Percentiles rank a stretch among this genome's conserved stretches.
These are phyloP conservation scores for Cherax quadricarinatus DNA, from an alignment of 1,140 invertebrate species.

Conservation along the genomic window DNA sequence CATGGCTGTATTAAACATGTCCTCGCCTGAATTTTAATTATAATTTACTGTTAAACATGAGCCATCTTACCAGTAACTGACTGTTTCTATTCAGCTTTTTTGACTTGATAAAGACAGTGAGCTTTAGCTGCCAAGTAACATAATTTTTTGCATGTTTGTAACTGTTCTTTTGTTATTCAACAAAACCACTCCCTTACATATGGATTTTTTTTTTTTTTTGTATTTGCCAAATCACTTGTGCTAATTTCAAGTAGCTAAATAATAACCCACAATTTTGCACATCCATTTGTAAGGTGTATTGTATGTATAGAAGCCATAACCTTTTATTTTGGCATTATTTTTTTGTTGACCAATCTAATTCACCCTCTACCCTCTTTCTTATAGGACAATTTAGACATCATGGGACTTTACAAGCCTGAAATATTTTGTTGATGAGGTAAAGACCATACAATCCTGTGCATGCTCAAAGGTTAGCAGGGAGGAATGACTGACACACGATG, in stretches of 20 bases:
- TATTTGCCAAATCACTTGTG: not conserved
- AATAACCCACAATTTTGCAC: slow-evolving; percentile 18
- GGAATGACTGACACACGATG: slow-evolving; percentile 38
- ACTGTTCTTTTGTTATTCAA: slow-evolving; percentile 17
- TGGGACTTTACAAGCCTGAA: slow-evolving; percentile 89
- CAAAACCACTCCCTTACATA: slow-evolving; percentile 31
- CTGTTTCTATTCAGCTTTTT: not conserved
- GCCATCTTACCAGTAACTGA: not conserved
- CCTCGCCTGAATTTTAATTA: not conserved
- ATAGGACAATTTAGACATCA: slow-evolving; percentile 87
- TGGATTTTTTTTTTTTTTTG: slow-evolving; percentile 9
- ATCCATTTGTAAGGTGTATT: slow-evolving; percentile 30
- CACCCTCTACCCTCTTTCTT: slow-evolving; percentile 65
- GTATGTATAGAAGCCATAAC: slow-evolving; percentile 23
- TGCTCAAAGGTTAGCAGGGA: slow-evolving; percentile 48
- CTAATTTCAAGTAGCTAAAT: not conserved
- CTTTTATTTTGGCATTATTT: slow-evolving; percentile 11
- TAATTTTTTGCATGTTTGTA: slow-evolving; percentile 31
- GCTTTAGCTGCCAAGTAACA: slow-evolving; percentile 29
- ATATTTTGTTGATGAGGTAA: slow-evolving; percentile 87
- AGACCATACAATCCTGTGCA: slow-evolving; percentile 60
- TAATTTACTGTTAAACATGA: not conserved
- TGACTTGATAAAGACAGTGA: not conserved
- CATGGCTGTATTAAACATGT: not conserved
- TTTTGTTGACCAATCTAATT: slow-evolving; percentile 38